Evolutionary conservation across 2,113 vertebrate species (phyloP).

Genomic region (Leptodactylus fuscus): DNA sequence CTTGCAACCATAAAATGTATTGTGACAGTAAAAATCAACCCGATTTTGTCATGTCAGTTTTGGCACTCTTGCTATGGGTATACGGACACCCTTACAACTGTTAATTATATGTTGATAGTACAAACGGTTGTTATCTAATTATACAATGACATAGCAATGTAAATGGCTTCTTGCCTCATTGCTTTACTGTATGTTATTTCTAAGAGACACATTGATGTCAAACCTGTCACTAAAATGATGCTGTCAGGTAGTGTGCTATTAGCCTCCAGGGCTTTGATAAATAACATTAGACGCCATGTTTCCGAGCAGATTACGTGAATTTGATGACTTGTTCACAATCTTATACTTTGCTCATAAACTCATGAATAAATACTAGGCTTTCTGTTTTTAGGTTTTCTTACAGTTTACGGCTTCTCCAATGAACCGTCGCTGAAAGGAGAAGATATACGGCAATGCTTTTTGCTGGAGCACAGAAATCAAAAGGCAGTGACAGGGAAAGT

Average conservation of each 20-base stretch:
- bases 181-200: background rate
- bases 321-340: slow-evolving; percentile 10
- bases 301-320: background rate
- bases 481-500: slow-evolving; percentile 37
- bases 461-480: slow-evolving; percentile 1
- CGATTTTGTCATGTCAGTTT: too few species aligned
- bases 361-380: slow-evolving; percentile 48
- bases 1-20: too few species aligned
- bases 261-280: background rate
- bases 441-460: background rate
- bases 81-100: background rate
- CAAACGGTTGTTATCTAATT: background rate
- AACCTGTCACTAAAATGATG: background rate
- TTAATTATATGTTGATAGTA: background rate
- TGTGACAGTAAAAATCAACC: too few species aligned
- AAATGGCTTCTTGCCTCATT: background rate
- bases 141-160: background rate
- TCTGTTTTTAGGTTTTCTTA: slow-evolving; percentile 44
- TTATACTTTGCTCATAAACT: background rate
- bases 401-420: slow-evolving; percentile 8
- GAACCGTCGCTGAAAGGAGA: slow-evolving; percentile 33
- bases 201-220: background rate
- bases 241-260: background rate
- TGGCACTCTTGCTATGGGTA: too few species aligned
- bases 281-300: slow-evolving; percentile 5